These are phyloP conservation scores for Microplitis manilae DNA, from an alignment of 2,888 invertebrate genomes.

Conservation along the genomic window DNA sequence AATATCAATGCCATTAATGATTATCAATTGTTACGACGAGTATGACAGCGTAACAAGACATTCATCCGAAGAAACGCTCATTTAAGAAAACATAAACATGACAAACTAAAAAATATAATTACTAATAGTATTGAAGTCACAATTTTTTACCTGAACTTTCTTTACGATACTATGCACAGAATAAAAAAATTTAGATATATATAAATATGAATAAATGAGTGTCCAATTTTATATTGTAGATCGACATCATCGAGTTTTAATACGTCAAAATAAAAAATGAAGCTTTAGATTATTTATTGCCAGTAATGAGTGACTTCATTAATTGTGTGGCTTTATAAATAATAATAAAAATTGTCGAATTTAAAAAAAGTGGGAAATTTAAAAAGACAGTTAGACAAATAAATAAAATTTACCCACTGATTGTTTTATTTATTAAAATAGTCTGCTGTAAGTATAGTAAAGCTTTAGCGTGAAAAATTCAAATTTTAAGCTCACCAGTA, in stretches of 20 bases:
- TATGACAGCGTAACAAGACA: conserved; percentile 40
- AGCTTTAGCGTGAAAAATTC: background rate
- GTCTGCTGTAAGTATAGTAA: background rate
- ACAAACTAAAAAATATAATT: conserved; percentile 23
- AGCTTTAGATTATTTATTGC: too few relatives aligned
- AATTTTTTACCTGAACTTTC: conserved; percentile 25
- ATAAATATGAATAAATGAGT: background rate
- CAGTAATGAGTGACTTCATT: background rate
- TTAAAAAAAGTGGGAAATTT: background rate
- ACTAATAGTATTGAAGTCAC: conserved; percentile 18
- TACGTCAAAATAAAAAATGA: background rate
- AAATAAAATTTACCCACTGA: background rate
- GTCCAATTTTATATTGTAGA: conserved; percentile 18
- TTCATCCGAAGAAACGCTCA: conserved; percentile 63
- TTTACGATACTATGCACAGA: background rate
- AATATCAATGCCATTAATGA: conserved; percentile 57
- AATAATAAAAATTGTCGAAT: background rate
- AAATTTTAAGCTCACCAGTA: background rate
- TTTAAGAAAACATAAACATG: conserved; percentile 46
- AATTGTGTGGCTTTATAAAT: background rate
- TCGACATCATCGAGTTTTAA: background rate
- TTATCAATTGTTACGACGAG: conserved; percentile 46
- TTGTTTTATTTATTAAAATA: background rate
- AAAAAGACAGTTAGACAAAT: background rate
- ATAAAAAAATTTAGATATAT: background rate